phyloP scores from a whole-genome alignment of 2,113 vertebrate genomes.

The Thymallus thymallus region DNA sequence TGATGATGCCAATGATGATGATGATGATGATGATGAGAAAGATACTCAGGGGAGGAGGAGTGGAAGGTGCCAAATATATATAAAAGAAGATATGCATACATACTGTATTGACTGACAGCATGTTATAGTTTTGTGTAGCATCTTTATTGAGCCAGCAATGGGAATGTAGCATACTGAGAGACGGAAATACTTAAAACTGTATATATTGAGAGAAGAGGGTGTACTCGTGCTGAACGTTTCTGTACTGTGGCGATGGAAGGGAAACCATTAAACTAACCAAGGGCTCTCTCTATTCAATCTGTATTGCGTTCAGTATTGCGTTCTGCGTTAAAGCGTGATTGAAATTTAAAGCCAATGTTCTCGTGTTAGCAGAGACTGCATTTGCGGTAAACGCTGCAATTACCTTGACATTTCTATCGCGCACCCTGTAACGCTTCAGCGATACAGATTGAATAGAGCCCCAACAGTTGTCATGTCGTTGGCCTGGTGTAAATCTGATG shows the following conservation, averaged over 20 bases:
- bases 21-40: neutral
- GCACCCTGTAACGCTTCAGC: too few relatives aligned
- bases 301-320: neutral
- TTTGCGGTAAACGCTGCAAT: too few relatives aligned
- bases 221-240: neutral
- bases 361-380: too few relatives aligned
- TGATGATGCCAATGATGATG: constrained; percentile 17
- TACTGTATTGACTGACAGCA: neutral
- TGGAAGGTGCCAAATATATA: constrained; percentile 29
- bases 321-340: neutral
- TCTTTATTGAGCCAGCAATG: constrained; percentile 21
- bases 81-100: neutral
- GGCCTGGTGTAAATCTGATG: too few relatives aligned
- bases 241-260: neutral
- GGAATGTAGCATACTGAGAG: neutral
- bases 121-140: constrained; percentile 39
- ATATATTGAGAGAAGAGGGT: neutral
- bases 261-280: neutral
- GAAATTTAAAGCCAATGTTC: too few relatives aligned
- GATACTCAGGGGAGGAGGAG: constrained; percentile 12
- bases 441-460: neutral
- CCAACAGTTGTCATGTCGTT: neutral
- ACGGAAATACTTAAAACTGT: neutral
- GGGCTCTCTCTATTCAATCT: neutral
- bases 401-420: too few relatives aligned